Base-by-base conservation (phyloP, 2,113 vertebrate genomes). In the Chinchilla lanigera region DNA sequence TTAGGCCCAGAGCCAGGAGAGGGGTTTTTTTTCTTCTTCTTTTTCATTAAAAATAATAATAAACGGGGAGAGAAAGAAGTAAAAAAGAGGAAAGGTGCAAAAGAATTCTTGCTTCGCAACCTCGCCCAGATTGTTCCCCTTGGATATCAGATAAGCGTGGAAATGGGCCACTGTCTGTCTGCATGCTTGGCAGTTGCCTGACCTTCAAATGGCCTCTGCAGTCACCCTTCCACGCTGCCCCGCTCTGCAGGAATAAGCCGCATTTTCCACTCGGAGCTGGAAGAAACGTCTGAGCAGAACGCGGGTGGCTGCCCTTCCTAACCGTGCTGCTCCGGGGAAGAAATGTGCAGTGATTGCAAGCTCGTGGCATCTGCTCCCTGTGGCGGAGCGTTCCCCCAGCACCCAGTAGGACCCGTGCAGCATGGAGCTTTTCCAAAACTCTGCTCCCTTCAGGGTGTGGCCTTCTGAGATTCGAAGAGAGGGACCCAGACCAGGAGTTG, bases 1-100 rank as follows among this genome's bases (percentile, higher is more conserved):
- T 89, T 65, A 90, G 94, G 94, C 92, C 97, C 69, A 19, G 20
- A 90, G 96, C 97, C 93, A 97, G 95, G 86, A 95, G 94, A 96
- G 44, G 54, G 28, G 30, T 30, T 33, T 58, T 63, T 88, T 60
- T n/a, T 0, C n/a, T 84, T 38, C 50, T 30, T 24, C n/a, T 80
- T 89, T 96, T 96, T 83, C 77, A 97, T 97, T 97, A 97, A 97
- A 97, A 94, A 94, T 75, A 89, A 75, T 94, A 97, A 96, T 93
- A 91, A 96, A 77, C 65, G 14, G n/a, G 30, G 33, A 52, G 33
- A n/a, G 24, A 96, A 11, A 80, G 17, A 28, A 41, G 50, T 47
- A 50, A 5, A 30, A 10, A n/a, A 26, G 90, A 26, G 61, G 8
- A 69, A 92, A 96, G 81, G 41, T 86, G 20, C 83, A 75, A 33